Base-by-base conservation (phyloP, 1,140 invertebrate species). In the Drosophila prosaltans region DNA sequence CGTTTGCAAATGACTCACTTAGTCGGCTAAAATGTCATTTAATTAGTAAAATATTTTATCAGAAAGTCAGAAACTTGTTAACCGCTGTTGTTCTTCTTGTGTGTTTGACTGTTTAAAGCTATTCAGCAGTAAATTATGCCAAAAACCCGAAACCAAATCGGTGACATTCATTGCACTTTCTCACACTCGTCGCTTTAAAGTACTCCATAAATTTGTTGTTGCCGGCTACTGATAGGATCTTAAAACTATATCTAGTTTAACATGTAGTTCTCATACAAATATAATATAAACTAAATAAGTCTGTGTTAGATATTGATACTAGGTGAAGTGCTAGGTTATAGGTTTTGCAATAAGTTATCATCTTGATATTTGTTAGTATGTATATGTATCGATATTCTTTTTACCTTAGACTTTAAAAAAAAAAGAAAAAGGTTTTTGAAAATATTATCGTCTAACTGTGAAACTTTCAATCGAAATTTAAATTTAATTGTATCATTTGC, bases 81-180 rank as follows among this genome's bases (percentile, higher is more conserved):
- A 66, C 68, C 68, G 74, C 72, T 75, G 24, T 65, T 63, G 54
- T 59, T 8, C 30, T 41, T 63, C 54, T 63, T 65, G 65, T 76
- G 26, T 60, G 61, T 68, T 41, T 51, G 41, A 59, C 59, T 67
- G 63, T 72, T 55, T 21, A 8, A 26, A 30, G 60, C 41, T 10
- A 32, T 40, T n/a, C 61, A 59, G 77, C 3, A 2, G 32, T 77
- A 81, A 74, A 79, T 72, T 68, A 70, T 63, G 63, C 26, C 36
- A 55, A 28, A 26, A 59, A 64, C 8, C 30, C 41, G 60, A 73
- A 51, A 43, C 36, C 39, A 63, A 30, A 51, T 51, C 28, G 39
- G 59, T 58, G 72, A 54, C 73, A 78, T 65, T 77, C 62, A 78
- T 77, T 66, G 68, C 63, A 78, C 74, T 78, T 78, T 78, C 75